Base-by-base conservation (phyloP, 2,113 vertebrate genomes). In the Dromas ardeola region DNA sequence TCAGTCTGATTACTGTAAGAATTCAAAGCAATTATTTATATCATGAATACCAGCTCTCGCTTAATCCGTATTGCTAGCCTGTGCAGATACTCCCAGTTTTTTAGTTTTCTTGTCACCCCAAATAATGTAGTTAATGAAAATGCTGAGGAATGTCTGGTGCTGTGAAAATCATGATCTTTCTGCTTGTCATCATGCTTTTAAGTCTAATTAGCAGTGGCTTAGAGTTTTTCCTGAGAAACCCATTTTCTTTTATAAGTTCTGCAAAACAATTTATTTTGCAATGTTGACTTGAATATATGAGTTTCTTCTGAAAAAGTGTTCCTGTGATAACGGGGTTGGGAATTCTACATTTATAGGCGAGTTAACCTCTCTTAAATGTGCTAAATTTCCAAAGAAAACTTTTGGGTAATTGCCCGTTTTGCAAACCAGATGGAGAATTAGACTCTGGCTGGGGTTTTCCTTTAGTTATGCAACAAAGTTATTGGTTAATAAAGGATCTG, bases 401-500 rank as follows among this genome's bases (percentile, higher is more conserved):
- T 90, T n/a, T 21, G 10, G 58, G 66, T 92, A 69, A 65, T 89
- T 85, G 65, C 34, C 77, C 29, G 40, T 90, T 81, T 52, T 61
- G 30, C 69, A 88, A 91, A 56, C 49, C 86, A 93, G 83, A 90
- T 77, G 70, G 83, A 90, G 91, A 86, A 62, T 95, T 67, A 87
- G 78, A 25, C 49, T 88, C 61, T 72, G 73, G 14, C 13, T 85
- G 32, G 53, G 29, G 92, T 70, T 96, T 87, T 72, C 69, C 47
- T 91, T 86, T 40, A 77, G 69, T 94, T 94, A 95, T 49, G 66
- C 71, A 91, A 91, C 5, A 10, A 88, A 50, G 47, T 94, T 94
- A 91, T 85, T 73, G 93, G 89, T 93, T 93, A 88, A 77, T 95
- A 94, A 91, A 96, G 59, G 78, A 82, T 94, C 81, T 94, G 42